phyloP scores from a whole-genome alignment of 1,140 invertebrate genomes.

The Potamilus streckersoni region DNA sequence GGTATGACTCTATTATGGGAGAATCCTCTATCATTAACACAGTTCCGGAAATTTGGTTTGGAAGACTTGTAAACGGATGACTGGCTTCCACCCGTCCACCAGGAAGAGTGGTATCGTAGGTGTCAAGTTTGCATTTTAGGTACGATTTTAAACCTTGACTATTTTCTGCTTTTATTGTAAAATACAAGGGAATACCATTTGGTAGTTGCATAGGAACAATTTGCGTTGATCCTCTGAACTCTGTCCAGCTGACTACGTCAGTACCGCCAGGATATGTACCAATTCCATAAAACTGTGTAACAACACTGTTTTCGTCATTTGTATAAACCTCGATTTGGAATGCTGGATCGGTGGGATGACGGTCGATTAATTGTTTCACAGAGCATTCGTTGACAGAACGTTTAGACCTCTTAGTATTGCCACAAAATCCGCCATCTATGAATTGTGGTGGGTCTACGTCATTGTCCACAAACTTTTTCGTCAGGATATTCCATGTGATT shows the following conservation, averaged over 20 bases:
- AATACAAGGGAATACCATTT: slow-evolving; percentile 19
- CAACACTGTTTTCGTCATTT: slow-evolving; percentile 16
- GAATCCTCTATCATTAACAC: slow-evolving; percentile 17
- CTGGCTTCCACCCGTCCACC: slow-evolving; percentile 17
- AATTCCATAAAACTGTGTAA: slow-evolving; percentile 20
- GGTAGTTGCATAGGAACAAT: slow-evolving; percentile 18
- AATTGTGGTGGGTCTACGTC: neutral
- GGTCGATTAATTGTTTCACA: slow-evolving; percentile 11
- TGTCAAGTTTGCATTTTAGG: slow-evolving; percentile 15
- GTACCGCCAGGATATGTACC: slow-evolving; percentile 22
- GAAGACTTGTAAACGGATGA: slow-evolving; percentile 16
- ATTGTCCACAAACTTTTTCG: neutral
- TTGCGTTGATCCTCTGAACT: slow-evolving; percentile 8
- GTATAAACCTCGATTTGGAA: slow-evolving; percentile 18
- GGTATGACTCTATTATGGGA: slow-evolving; percentile 12
- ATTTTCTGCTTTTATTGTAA: slow-evolving; percentile 14
- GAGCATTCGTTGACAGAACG: slow-evolving; percentile 9
- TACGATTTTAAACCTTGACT: slow-evolving; percentile 9
- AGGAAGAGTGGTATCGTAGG: slow-evolving; percentile 17
- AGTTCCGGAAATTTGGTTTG: slow-evolving; percentile 8
- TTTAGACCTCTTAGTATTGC: neutral
- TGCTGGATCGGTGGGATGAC: slow-evolving; percentile 16
- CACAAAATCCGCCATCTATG: neutral
- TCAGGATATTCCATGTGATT: neutral
- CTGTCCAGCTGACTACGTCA: slow-evolving; percentile 12